These are phyloP conservation scores for Pangasius djambal DNA, from an alignment of 2,797 vertebrate species.

Conservation along the genomic window DNA sequence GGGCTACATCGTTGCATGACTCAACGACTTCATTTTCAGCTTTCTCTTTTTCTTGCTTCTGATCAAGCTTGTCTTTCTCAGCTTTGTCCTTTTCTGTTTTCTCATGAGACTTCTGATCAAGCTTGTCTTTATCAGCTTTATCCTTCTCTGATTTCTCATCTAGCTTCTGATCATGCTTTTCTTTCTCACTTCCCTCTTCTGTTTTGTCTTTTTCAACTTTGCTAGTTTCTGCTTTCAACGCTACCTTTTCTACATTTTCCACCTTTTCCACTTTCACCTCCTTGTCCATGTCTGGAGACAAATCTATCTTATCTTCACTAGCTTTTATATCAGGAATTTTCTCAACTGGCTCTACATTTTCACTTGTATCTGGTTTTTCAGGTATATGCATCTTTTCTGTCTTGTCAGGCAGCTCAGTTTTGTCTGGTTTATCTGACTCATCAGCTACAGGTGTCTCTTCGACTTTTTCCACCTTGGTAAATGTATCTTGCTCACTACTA, in stretches of 20 bases:
- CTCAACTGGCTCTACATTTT: slow-evolving; percentile 46
- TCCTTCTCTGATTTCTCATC: slow-evolving; percentile 37
- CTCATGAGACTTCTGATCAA: slow-evolving; percentile 4
- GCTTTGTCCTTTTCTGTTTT: slow-evolving; percentile 42
- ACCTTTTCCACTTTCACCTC: slow-evolving; percentile 47
- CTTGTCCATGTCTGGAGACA: slow-evolving; percentile 54
- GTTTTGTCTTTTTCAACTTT: slow-evolving; percentile 47
- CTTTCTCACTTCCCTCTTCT: slow-evolving; percentile 27
- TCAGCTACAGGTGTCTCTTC: slow-evolving; percentile 25
- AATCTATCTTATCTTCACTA: slow-evolving; percentile 43
- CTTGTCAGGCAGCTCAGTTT: slow-evolving; percentile 52
- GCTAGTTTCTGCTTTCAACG: slow-evolving; percentile 36
- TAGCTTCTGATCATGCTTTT: slow-evolving; percentile 36
- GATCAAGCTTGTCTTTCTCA: slow-evolving; percentile 28
- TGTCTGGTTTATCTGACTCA: slow-evolving; percentile 45
- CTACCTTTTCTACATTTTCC: slow-evolving; percentile 43
- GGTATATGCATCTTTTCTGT: slow-evolving; percentile 49
- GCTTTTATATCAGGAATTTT: slow-evolving; percentile 58
- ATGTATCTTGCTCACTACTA: slow-evolving; percentile 50
- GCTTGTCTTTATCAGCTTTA: slow-evolving; percentile 29
- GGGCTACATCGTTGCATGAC: slow-evolving; percentile 35
- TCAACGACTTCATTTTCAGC: slow-evolving; percentile 35
- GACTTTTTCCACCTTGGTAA: slow-evolving; percentile 45
- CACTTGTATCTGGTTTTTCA: slow-evolving; percentile 46
- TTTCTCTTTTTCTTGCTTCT: slow-evolving; percentile 42